These are phyloP conservation scores for Horisme vitalbata DNA, from an alignment of 2,888 invertebrate genomes.

Conservation along the genomic window DNA sequence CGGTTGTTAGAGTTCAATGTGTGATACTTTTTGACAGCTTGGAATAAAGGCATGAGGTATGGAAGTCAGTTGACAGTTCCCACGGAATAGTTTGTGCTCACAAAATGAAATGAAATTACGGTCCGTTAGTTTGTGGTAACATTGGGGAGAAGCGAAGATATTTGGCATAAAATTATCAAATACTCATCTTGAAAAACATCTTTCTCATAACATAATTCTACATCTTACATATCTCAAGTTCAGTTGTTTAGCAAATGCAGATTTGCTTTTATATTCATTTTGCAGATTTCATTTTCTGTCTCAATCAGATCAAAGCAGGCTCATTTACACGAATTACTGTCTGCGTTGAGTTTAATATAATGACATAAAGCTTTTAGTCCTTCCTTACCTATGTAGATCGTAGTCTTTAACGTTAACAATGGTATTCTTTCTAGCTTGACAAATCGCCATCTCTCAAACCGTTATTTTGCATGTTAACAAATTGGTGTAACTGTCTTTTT, in stretches of 20 bases:
- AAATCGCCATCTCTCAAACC: slow-evolving; percentile 45
- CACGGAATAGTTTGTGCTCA: slow-evolving; percentile 58
- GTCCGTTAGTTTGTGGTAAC: slow-evolving; percentile 54
- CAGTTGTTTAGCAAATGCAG: too few species aligned
- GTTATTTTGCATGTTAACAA: slow-evolving; percentile 47
- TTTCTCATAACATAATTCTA: too few species aligned
- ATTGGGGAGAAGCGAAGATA: slow-evolving; percentile 6
- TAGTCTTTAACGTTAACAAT: slow-evolving; percentile 49
- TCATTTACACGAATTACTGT: too few species aligned
- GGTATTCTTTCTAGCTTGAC: slow-evolving; percentile 50
- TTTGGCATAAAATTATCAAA: too few species aligned
- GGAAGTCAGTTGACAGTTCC: slow-evolving; percentile 61
- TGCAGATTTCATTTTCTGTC: too few species aligned
- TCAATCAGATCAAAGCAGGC: too few species aligned
- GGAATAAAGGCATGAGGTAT: slow-evolving; percentile 32
- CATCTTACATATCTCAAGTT: too few species aligned
- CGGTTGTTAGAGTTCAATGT: slow-evolving; percentile 7
- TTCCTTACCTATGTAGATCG: slow-evolving; percentile 11
- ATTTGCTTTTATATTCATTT: too few species aligned
- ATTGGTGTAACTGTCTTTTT: slow-evolving; percentile 44
- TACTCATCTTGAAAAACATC: too few species aligned
- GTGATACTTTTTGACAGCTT: slow-evolving; percentile 14
- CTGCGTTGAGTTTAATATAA: too few species aligned
- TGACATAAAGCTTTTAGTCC: too few species aligned
- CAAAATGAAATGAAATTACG: slow-evolving; percentile 60